Base-by-base conservation (phyloP, 2,888 invertebrate genomes). In the Leucozona laternaria region DNA sequence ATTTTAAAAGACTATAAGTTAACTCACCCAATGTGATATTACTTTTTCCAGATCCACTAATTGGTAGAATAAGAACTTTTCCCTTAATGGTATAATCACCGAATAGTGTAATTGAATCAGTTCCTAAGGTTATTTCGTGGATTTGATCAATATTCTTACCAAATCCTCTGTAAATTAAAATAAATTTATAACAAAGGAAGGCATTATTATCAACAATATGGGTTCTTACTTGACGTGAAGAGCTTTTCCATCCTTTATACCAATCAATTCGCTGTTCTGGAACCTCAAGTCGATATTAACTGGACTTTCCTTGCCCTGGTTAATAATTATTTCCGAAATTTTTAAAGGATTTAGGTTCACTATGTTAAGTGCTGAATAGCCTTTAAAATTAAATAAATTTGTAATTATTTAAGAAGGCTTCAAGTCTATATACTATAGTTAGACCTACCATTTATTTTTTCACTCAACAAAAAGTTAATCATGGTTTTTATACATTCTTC, bases 61-160 rank as follows among this genome's bases (percentile, higher is more conserved):
- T 91, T 15, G 92, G 92, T 31, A 92, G 88, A 40, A 92, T 83
- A 13, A 92, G 88, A 15, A 93, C 89, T 72, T 88, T 90, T 11
- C 93, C 92, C 17, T 90, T 89, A 15, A 91, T 89, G 4, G 82
- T 89, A 84, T 93, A 92, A 28, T 88, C 87, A 25, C 91, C 89
- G 0, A 62, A 11, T 4, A 79, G 15, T 5, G 8, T 8, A 2
- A 90, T 25, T 0, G 45, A n/a, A 1, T 83, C 70, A 11, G 68
- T 15, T 25, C 25, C 81, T 8, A 88, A 40, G 8, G 37, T 7
- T 0, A 90, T 22, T 71, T 90, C 89, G 66, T 89, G 89, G 1
- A 79, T 79, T 71, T 84, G 78, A 0, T 83, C 79, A 48, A 89
- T 17, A 37, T 90, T 88, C 45, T 89, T 89, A 20, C 89, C 89